A percentile compares a stretch with the other conserved stretches of the same genome.
Evolutionary conservation across 2,888 invertebrate genomes (phyloP).

Genomic region (Dryomyza anilis): DNA sequence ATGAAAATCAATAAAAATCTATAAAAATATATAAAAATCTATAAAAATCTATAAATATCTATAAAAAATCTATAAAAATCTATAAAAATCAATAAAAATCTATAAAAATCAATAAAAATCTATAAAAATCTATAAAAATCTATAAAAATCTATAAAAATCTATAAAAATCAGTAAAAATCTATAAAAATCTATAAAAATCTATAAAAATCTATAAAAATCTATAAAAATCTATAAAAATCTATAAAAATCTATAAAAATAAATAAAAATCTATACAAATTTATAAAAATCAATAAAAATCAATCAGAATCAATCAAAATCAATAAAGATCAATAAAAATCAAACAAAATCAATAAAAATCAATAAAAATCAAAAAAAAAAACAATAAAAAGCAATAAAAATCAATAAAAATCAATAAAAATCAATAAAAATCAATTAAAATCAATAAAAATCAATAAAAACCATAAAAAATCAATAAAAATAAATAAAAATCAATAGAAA

Average conservation of each 20-base stretch:
- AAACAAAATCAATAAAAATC: neutral
- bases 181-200: neutral
- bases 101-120: too few relatives aligned
- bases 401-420: neutral
- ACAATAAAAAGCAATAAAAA: neutral
- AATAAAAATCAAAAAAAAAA: neutral
- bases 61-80: too few relatives aligned
- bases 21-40: too few relatives aligned
- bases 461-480: neutral
- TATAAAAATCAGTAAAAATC: neutral
- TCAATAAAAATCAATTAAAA: too few relatives aligned
- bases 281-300: neutral
- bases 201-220: neutral
- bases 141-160: too few relatives aligned
- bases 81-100: too few relatives aligned
- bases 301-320: neutral
- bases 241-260: neutral
- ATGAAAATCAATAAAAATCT: too few relatives aligned
- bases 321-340: neutral
- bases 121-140: too few relatives aligned
- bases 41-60: too few relatives aligned
- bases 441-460: neutral
- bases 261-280: neutral
- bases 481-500: neutral
- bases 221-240: neutral